phyloP scores from a whole-genome alignment of 2,797 vertebrate genomes.

The Siniperca obscura region DNA sequence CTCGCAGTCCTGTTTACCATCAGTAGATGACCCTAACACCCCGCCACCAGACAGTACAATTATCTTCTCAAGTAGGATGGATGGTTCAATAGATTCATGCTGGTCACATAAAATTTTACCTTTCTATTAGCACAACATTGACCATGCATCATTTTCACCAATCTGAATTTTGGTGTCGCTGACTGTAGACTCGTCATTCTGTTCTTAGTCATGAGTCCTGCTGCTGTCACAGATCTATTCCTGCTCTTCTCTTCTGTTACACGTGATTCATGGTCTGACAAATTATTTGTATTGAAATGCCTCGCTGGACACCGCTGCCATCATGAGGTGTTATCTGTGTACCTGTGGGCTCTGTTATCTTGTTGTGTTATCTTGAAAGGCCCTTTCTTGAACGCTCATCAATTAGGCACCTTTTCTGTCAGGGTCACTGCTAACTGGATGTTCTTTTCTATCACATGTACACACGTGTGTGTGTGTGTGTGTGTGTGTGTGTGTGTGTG shows the following conservation, averaged over 20 bases:
- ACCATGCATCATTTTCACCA: not conserved
- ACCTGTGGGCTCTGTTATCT: not conserved
- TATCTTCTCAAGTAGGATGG: not conserved
- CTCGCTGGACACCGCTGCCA: not conserved
- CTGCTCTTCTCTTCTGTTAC: not conserved
- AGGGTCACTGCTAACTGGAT: not conserved
- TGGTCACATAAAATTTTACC: not conserved
- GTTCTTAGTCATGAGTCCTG: conserved; percentile 27
- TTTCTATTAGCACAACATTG: not conserved
- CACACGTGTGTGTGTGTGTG: too few species aligned
- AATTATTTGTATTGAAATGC: not conserved
- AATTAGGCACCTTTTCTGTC: not conserved
- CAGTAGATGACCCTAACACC: not conserved
- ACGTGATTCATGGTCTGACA: conserved; percentile 23
- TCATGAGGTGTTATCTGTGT: not conserved
- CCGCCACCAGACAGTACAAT: not conserved
- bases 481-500: too few species aligned
- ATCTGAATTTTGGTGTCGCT: not conserved
- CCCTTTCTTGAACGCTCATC: not conserved
- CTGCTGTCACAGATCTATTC: conserved; percentile 26
- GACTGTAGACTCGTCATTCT: conserved; percentile 14
- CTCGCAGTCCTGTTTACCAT: not conserved
- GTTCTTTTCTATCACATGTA: not conserved
- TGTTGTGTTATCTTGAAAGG: not conserved
- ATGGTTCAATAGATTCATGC: not conserved